These are phyloP conservation scores for Aptenodytes forsteri DNA, from an alignment of 2,113 vertebrate species.

Conservation along the genomic window DNA sequence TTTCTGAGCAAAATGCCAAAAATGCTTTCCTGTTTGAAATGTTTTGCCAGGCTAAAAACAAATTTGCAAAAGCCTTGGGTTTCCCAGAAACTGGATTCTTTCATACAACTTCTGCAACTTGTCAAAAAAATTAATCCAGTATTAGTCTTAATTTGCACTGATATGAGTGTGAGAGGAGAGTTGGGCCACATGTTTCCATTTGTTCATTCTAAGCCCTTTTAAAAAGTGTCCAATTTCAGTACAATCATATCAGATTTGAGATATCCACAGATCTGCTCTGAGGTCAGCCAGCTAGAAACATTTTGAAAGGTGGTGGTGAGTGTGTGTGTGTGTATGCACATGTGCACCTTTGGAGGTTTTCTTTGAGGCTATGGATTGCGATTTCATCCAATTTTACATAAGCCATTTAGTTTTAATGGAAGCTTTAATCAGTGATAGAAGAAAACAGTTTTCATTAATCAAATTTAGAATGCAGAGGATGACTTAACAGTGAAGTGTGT, in stretches of 20 bases:
- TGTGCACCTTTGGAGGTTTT: background rate
- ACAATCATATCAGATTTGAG: background rate
- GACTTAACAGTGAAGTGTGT: background rate
- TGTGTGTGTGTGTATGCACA: background rate
- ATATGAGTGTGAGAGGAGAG: background rate
- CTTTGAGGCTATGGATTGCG: background rate
- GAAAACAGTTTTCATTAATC: background rate
- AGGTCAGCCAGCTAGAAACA: background rate
- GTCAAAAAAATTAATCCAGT: background rate
- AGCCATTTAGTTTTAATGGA: constrained; percentile 14
- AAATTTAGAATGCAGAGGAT: background rate
- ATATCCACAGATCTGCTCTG: background rate
- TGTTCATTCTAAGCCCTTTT: background rate
- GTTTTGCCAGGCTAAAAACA: background rate
- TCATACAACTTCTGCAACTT: background rate
- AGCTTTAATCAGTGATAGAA: constrained; percentile 45
- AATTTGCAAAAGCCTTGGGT: background rate
- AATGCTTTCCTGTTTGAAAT: background rate
- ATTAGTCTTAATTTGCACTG: background rate
- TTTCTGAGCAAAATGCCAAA: background rate
- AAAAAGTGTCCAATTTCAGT: background rate
- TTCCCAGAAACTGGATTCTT: background rate
- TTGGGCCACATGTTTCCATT: background rate
- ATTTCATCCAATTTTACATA: background rate
- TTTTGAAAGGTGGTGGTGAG: background rate